Evolutionary conservation across 2,888 invertebrate genomes (phyloP).

Genomic region (Panopea generosa): DNA sequence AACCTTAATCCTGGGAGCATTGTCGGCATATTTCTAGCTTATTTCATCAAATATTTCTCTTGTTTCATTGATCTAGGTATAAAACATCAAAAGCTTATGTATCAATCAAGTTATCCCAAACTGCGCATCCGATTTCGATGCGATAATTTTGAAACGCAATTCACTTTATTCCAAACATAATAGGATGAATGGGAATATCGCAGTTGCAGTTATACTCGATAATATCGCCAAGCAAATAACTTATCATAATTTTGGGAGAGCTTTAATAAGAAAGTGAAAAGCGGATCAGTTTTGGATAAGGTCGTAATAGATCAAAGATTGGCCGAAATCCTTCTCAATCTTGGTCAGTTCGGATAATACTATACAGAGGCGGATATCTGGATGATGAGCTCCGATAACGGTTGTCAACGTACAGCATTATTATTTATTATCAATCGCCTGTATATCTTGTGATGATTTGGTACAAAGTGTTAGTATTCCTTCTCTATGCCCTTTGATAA

Average conservation of each 20-base stretch:
- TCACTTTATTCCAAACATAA: constrained; percentile 13
- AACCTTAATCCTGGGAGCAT: background rate
- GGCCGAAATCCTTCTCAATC: background rate
- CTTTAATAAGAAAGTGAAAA: constrained; percentile 49
- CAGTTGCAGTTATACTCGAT: background rate
- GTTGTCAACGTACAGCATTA: too few relatives aligned
- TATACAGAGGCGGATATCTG: too few relatives aligned
- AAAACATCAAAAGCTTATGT: constrained; percentile 17
- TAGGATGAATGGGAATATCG: constrained; percentile 9
- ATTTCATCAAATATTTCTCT: constrained; percentile 4
- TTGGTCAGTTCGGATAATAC: background rate
- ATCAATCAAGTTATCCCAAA: constrained; percentile 2
- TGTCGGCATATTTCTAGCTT: background rate
- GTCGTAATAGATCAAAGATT: constrained; percentile 45
- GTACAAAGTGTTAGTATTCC: too few relatives aligned
- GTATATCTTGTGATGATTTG: too few relatives aligned
- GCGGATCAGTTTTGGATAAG: constrained; percentile 45
- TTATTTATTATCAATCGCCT: too few relatives aligned
- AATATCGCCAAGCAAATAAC: constrained; percentile 2
- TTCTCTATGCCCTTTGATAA: too few relatives aligned
- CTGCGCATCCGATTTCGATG: background rate
- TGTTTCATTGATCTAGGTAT: too few relatives aligned
- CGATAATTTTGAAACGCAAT: constrained; percentile 15
- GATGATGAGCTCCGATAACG: too few relatives aligned
- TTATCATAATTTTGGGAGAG: constrained; percentile 24